Base-by-base conservation (phyloP, 2,113 vertebrate species). In the Hirundichthys speculiger region DNA sequence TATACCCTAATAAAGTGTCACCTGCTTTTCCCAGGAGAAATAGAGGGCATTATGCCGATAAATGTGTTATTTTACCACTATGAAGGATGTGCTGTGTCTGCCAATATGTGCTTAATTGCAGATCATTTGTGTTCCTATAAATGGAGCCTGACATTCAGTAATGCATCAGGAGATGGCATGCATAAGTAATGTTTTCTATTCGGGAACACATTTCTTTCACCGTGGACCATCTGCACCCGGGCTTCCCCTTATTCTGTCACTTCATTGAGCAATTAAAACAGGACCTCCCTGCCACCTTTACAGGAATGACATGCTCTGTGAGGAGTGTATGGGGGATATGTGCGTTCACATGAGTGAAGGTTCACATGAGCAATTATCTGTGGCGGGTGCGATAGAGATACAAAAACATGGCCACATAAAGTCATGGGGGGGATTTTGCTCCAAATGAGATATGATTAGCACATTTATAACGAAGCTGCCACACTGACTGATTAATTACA, bases 101-200 rank as follows among this genome's bases (percentile, higher is more conserved):
- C 5, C 30, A 69, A 74, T 73, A 27, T 68, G 50, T 2, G 30
- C 50, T 49, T 46, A 69, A 69, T 22, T 24, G 43, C 21, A 79
- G 62, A 80, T 77, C 64, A 77, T 64, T 53, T 34, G 30, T 34
- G 9, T 34, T 48, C 30, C 24, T 43, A 69, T 52, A 72, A 70
- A 77, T 47, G 47, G 40, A 67, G 54, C 65, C 58, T 64, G 22
- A 51, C 51, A 34, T 68, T 80, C 39, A 68, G 71, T 75, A 69
- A 78, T 58, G 49, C 19, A 70, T 61, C 61, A 64, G 59, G 50
- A 24, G 22, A 9, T 48, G 54, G 51, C 63, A 71, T 78, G 55
- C 53, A 69, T 75, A 86, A 84, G 64, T 84, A 73, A 84, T 75
- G 58, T 59, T 58, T 77, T 65, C 51, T 25, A 50, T 74, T 77